A percentile compares a stretch with the other conserved stretches of the same genome.
phyloP scores from a whole-genome alignment of 2,888 invertebrate species.

The Antheraea yamamai region DNA sequence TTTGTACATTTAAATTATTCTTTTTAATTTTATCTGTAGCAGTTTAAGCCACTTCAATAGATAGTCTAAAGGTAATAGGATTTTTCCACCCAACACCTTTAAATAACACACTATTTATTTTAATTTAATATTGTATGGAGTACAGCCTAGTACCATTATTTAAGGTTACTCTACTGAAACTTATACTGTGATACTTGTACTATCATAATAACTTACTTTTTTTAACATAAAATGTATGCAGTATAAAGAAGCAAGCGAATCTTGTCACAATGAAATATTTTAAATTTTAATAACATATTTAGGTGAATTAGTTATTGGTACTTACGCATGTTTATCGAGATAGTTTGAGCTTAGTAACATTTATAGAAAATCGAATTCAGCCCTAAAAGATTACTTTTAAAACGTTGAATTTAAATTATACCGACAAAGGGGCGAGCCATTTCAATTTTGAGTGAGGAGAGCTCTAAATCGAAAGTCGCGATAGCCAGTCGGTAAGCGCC shows the following conservation, averaged over 20 bases:
- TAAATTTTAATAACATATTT: neutral
- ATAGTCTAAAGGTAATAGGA: neutral
- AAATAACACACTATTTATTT: neutral
- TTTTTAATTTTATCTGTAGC: neutral
- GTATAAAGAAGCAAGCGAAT: neutral
- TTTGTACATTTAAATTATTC: neutral
- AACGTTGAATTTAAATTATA: conserved; percentile 71
- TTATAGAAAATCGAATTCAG: neutral
- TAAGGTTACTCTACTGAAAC: too few species aligned
- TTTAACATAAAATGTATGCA: neutral
- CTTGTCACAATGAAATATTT: neutral
- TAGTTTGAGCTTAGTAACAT: neutral
- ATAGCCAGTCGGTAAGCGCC: conserved; percentile 71
- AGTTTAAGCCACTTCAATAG: neutral
- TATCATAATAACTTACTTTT: neutral
- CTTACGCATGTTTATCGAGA: neutral
- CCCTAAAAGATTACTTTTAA: conserved; percentile 48
- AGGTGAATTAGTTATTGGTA: neutral
- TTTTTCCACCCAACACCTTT: neutral
- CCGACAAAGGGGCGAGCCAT: conserved; percentile 68
- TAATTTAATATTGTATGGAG: neutral
- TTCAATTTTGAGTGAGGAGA: conserved; percentile 76
- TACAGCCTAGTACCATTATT: too few species aligned
- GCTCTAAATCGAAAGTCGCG: conserved; percentile 70
- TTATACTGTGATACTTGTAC: neutral